A percentile compares a stretch with the other conserved stretches of the same genome.
These are phyloP conservation scores for Diorhabda elongata DNA, from an alignment of 1,140 invertebrate genomes.

Conservation along the genomic window DNA sequence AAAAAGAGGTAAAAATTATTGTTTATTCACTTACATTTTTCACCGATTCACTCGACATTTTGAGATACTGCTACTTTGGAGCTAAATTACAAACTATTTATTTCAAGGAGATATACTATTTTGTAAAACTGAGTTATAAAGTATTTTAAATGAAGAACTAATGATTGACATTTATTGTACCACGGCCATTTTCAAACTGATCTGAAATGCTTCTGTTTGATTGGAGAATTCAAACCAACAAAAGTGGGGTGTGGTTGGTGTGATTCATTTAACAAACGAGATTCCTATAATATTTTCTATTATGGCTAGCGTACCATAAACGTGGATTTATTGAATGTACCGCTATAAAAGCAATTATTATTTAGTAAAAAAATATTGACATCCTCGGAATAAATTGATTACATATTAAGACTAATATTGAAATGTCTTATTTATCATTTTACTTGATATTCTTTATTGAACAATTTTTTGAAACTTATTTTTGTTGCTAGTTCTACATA, in stretches of 20 bases:
- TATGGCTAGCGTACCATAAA: too few species aligned
- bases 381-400: too few species aligned
- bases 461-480: too few species aligned
- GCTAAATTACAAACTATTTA: not conserved
- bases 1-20: not conserved
- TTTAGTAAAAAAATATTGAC: too few species aligned
- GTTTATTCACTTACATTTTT: conserved; percentile 44
- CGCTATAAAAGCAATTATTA: too few species aligned
- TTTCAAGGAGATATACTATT: not conserved
- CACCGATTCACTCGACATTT: conserved; percentile 48
- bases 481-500: too few species aligned
- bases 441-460: too few species aligned
- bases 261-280: not conserved
- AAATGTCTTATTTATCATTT: too few species aligned
- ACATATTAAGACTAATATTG: too few species aligned
- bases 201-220: not conserved
- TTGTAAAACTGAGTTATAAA: not conserved
- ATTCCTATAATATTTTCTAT: too few species aligned
- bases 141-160: not conserved
- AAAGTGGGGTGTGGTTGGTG: not conserved
- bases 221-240: not conserved
- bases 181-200: not conserved
- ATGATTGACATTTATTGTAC: not conserved
- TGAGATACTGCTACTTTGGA: conserved; percentile 4
- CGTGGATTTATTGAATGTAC: too few species aligned